Conservation (phyloP, 2,888 invertebrate species). For the Drosophila tanythrix region DNA sequence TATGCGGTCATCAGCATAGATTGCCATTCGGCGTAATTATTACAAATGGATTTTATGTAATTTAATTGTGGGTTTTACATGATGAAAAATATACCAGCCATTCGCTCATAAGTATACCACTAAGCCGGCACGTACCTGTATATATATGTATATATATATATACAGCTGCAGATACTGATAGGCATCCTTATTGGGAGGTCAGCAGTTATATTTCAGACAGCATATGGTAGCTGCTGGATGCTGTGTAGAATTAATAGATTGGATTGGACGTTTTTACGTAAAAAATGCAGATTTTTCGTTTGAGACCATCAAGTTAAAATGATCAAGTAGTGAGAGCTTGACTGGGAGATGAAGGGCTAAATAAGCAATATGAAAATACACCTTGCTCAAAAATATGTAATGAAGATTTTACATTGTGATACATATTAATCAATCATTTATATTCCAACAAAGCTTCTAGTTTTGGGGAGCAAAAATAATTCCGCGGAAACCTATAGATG, state of each 20-base stretch:
- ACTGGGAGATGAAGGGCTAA: not conserved
- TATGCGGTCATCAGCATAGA: slow-evolving; percentile 70
- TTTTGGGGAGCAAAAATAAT: not conserved
- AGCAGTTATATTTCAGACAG: slow-evolving; percentile 12
- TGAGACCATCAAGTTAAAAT: not conserved
- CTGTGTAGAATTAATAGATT: not conserved
- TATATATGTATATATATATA: not conserved
- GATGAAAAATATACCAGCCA: slow-evolving; percentile 76
- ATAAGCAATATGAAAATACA: not conserved
- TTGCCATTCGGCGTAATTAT: slow-evolving; percentile 81
- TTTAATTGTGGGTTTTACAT: slow-evolving; percentile 82
- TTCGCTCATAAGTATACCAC: slow-evolving; percentile 59
- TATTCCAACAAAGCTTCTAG: not conserved
- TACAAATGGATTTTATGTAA: slow-evolving; percentile 82
- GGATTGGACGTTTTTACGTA: not conserved
- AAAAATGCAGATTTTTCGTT: not conserved
- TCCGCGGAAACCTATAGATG: too few species aligned
- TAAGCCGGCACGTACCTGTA: slow-evolving; percentile 16
- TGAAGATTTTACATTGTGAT: not conserved
- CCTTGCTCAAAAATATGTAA: not conserved
- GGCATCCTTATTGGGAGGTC: slow-evolving; percentile 11
- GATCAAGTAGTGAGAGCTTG: not conserved
- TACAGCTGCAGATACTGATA: not conserved
- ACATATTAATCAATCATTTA: not conserved
- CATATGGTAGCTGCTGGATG: slow-evolving; percentile 7